Base-by-base conservation (phyloP, 2,797 vertebrate genomes). In the Podarcis lilfordi region DNA sequence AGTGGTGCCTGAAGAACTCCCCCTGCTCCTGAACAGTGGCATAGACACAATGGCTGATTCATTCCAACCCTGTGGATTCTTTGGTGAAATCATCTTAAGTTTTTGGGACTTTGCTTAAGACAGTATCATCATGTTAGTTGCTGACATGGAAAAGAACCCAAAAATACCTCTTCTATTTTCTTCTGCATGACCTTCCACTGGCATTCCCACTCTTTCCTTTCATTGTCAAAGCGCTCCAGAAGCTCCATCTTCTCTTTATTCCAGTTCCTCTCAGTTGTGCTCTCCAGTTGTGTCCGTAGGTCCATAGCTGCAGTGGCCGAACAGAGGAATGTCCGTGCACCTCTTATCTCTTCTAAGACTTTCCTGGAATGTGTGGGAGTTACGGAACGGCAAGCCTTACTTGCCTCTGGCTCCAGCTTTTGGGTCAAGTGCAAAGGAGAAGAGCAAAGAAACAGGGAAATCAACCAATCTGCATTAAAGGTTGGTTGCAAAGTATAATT, bases 161-260 rank as follows among this genome's bases (percentile, higher is more conserved):
- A 75, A 55, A 82, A 92, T 97, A 99, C 99, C 98, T 98, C 98
- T 95, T 99, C 98, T 95, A 99, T 99, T 97, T 98, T 99, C 94
- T 90, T 98, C 96, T 99, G 99, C 99, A 99, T 99, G 91, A 98
- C 97, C 93, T 98, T 98, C 97, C 99, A 98, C 72, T 99, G 99
- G 92, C 97, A 97, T 96, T 99, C 98, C 99, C 98, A 99, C 92
- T 99, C 98, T 88, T 97, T 98, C 94, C 98, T 98, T 96, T 99
- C 99, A 0, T 96, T 96, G 89, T 99, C 98, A 94, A 99, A 99
- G 94, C 97, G 97, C 95, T 99, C 98, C 96, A 99, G 96, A 92
- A 99, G 95, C 92, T 99, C 98, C 71, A 98, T 97, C 96, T 98
- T 98, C 95, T 99, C 99, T 94, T 97, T 97, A 88, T 97, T 96